Base-by-base conservation (phyloP, 2,888 invertebrate genomes). In the Oasisia sp. region DNA sequence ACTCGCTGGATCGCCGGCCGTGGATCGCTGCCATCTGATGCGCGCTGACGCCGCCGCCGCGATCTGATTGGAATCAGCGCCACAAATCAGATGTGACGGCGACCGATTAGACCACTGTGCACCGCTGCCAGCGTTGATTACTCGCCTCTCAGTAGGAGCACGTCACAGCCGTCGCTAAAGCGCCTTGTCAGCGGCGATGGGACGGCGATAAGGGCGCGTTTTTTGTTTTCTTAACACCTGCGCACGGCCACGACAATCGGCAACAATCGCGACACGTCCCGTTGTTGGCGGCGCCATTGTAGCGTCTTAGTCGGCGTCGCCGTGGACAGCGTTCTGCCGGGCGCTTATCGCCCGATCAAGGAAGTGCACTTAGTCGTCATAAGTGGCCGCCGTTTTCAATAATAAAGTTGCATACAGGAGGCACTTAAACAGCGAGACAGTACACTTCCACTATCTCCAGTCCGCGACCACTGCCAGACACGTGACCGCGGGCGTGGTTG, bases 271-370 rank as follows among this genome's bases (percentile, higher is more conserved):
- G 27, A 74, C 5, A 74, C 27, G 27, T 27, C 27, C 74, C 19
- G 7, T 27, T 74, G 74, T 27, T 74, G 74, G 74, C 74, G 74
- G 27, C 74, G 74, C 74, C 74, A 50, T 50, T 50, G 50, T 11
- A 38, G 50, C 50, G 50, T 14, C 50, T 50, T 50, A 11, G 50
- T 14, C 9, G 50, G 50, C 50, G 50, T 50, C 74, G 27, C 74
- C 74, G 27, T n/a, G 7, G 7, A n/a, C 74, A 74, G 74, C 74
- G 74, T 74, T n/a, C n/a, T 74, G 27, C 27, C 74, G 7, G 7
- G 74, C 74, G 74, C 74, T 74, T 74, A 74, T 74, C 74, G 74
- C 74, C 27, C 74, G 74, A 74, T 74, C 74, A 74, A 74, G 74
- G 74, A 74, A 74, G 74, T 27, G 27, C 74, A 74, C 74, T 74